Evolutionary conservation across 2,113 vertebrate species (phyloP).

Genomic region (Pollachius pollachius): DNA sequence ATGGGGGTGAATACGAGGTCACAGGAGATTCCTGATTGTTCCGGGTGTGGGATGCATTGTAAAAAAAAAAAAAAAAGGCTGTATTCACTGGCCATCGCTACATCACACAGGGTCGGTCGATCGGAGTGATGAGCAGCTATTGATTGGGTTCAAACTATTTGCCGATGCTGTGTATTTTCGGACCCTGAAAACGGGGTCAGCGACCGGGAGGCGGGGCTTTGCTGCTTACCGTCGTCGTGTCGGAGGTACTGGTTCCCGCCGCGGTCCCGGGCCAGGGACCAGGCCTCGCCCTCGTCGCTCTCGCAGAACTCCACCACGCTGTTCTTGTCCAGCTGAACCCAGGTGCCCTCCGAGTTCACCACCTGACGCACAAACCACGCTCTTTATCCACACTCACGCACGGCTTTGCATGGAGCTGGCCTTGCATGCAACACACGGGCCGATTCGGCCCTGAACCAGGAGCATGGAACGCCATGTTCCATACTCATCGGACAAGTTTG

Average conservation of each 20-base stretch:
- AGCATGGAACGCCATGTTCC: constrained; percentile 15
- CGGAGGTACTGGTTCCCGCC: constrained; percentile 97
- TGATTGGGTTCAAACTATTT: no score
- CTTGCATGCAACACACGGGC: constrained; percentile 4
- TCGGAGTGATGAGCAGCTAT: not conserved
- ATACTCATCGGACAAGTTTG: constrained; percentile 1
- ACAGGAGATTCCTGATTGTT: not conserved
- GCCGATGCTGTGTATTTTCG: no score
- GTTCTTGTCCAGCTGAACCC: constrained; percentile 99
- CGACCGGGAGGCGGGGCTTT: not conserved
- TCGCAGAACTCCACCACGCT: constrained; percentile 99
- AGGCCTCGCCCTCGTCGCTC: constrained; percentile 97
- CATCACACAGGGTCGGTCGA: no score
- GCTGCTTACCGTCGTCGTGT: constrained; percentile 91
- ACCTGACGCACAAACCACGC: constrained; percentile 85
- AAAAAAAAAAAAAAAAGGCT: not conserved
- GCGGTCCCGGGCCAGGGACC: constrained; percentile 95
- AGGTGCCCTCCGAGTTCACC: constrained; percentile 94
- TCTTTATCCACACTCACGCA: constrained; percentile 56
- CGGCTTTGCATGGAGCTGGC: not conserved
- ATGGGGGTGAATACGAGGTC: not conserved
- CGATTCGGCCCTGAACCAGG: not conserved
- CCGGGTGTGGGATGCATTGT: not conserved
- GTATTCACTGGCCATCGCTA: not conserved
- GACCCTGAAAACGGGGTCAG: no score